A percentile compares a stretch with the other conserved stretches of the same genome.
Evolutionary conservation across 2,888 invertebrate genomes (phyloP).

Genomic region (Gandaritis pyraliata): DNA sequence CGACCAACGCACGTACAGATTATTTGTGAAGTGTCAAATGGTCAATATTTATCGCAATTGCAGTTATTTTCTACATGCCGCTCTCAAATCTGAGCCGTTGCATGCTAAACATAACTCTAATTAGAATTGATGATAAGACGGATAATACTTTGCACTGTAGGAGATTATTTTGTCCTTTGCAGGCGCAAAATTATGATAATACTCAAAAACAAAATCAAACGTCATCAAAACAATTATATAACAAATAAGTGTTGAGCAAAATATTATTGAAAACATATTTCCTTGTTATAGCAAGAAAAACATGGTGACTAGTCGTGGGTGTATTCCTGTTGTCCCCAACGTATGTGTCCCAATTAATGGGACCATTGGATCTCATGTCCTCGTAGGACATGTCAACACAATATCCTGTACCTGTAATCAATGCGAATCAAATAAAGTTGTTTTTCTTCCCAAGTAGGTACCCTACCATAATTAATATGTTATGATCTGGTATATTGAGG

Average conservation of each 20-base stretch:
- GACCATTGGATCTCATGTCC: no score
- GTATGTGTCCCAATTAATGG: no score
- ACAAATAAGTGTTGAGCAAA: constrained; percentile 1
- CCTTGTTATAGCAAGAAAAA: not conserved
- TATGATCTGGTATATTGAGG: no score
- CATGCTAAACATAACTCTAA: not conserved
- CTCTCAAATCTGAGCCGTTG: constrained; percentile 13
- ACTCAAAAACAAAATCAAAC: constrained; percentile 8
- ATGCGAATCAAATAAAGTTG: no score
- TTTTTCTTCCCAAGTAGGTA: no score
- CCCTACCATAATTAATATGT: no score
- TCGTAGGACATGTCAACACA: no score
- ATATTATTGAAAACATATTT: not conserved
- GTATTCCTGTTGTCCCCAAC: no score
- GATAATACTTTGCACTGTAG: not conserved
- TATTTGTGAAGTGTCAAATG: constrained; percentile 47
- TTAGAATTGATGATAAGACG: not conserved
- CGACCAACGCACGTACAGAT: constrained; percentile 44
- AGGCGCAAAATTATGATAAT: not conserved
- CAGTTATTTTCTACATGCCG: constrained; percentile 25
- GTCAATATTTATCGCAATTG: constrained; percentile 40
- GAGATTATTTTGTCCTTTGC: not conserved
- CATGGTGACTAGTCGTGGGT: no score
- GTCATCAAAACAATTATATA: not conserved
- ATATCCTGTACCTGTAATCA: no score